phyloP scores from a whole-genome alignment of 2,888 invertebrate species.

The Pherbina coryleti region DNA sequence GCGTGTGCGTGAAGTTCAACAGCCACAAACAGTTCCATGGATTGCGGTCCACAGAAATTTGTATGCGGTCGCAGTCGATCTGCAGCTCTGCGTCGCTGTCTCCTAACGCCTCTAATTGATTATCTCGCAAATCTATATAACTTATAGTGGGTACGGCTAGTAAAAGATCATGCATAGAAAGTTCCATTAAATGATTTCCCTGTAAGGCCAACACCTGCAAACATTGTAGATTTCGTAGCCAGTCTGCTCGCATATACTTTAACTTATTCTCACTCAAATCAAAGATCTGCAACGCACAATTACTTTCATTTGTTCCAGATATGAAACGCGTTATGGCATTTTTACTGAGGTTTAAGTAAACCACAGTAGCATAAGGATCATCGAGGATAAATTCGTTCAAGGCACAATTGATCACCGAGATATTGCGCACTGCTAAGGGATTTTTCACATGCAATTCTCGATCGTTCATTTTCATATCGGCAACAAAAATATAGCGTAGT shows the following conservation, averaged over 20 bases:
- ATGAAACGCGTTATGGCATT: constrained; percentile 56
- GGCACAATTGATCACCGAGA: constrained; percentile 55
- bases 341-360: constrained; percentile 59
- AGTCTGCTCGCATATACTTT: constrained; percentile 50
- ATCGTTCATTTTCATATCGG: constrained; percentile 50
- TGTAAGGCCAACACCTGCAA: constrained; percentile 54
- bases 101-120: constrained; percentile 50
- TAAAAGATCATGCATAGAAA: constrained; percentile 52
- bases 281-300: constrained; percentile 52
- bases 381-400: constrained; percentile 50
- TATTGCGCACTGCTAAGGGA: constrained; percentile 51
- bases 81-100: constrained; percentile 38
- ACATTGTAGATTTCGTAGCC: constrained; percentile 53
- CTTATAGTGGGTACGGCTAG: constrained; percentile 40
- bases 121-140: constrained; percentile 55
- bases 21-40: constrained; percentile 68
- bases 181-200: constrained; percentile 52
- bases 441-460: constrained; percentile 41
- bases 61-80: constrained; percentile 46
- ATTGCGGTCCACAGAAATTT: constrained; percentile 62
- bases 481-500: constrained; percentile 51
- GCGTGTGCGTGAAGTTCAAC: constrained; percentile 58
- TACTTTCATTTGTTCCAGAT: neutral
- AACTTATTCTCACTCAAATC: constrained; percentile 63
- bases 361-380: constrained; percentile 43